phyloP scores from a whole-genome alignment of 1,140 invertebrate species.

The Temnothorax curvispinosus region DNA sequence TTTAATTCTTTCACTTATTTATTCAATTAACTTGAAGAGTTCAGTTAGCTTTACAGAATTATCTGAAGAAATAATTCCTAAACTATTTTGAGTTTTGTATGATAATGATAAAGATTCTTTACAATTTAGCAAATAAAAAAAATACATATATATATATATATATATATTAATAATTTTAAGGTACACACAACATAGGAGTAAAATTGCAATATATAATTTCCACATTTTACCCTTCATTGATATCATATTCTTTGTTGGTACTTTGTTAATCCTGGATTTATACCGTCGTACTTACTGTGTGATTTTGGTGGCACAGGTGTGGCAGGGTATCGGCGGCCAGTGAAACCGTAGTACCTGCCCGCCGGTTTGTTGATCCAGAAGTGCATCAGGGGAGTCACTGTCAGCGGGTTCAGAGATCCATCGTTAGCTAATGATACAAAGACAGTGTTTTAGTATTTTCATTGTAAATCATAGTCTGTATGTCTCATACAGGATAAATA shows the following conservation, averaged over 20 bases:
- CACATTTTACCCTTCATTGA: background rate
- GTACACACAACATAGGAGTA: background rate
- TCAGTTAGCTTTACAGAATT: background rate
- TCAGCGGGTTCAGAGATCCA: constrained; percentile 35
- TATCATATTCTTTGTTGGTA: background rate
- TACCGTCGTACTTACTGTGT: constrained; percentile 68
- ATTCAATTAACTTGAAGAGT: background rate
- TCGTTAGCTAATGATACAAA: background rate
- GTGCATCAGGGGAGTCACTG: constrained; percentile 77
- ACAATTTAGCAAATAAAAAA: background rate
- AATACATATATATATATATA: no score
- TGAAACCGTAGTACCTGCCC: constrained; percentile 81
- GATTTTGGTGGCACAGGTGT: constrained; percentile 80
- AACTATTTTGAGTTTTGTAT: background rate
- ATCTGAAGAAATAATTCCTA: background rate
- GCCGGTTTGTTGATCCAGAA: constrained; percentile 84
- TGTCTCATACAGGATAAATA: background rate
- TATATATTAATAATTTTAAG: background rate
- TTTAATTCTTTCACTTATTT: background rate
- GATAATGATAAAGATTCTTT: background rate
- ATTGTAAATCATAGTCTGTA: background rate
- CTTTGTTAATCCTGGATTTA: constrained; percentile 18
- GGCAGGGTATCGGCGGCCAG: constrained; percentile 80
- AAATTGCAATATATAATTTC: background rate
- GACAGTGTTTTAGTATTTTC: background rate